Percentiles rank a stretch among this genome's conserved stretches.
phyloP scores from a whole-genome alignment of 2,797 vertebrate genomes.

The Steatocranus sp. region DNA sequence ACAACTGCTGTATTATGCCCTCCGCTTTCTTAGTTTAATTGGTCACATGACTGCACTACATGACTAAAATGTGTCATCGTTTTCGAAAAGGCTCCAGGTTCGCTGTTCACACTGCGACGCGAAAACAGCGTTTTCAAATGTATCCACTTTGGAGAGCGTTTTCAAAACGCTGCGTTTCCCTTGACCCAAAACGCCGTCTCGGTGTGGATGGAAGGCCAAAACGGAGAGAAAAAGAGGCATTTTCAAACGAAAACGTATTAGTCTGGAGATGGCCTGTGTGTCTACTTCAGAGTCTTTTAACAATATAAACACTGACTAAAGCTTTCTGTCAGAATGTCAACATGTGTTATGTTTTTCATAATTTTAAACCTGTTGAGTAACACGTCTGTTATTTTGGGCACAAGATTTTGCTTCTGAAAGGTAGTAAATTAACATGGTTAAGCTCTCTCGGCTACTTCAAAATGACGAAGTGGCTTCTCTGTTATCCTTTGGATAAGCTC shows the following conservation, averaged over 20 bases:
- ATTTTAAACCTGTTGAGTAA: background rate
- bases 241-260: accelerated
- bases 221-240: accelerated
- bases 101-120: accelerated
- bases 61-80: background rate
- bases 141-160: accelerated
- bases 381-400: background rate
- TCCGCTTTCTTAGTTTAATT: background rate
- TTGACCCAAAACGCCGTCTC: accelerated
- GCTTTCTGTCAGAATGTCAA: background rate
- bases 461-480: background rate
- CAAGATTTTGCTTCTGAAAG: background rate
- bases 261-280: background rate
- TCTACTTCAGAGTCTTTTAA: background rate
- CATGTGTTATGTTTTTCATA: background rate
- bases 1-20: accelerated
- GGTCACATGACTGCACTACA: background rate
- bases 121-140: background rate
- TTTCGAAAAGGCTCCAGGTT: accelerated
- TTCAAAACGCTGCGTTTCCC: background rate
- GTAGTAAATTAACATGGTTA: background rate
- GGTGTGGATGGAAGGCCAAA: background rate
- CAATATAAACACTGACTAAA: background rate
- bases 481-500: background rate
- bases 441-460: background rate